phyloP scores from a whole-genome alignment of 2,888 invertebrate genomes.

The Troilus luridus region DNA sequence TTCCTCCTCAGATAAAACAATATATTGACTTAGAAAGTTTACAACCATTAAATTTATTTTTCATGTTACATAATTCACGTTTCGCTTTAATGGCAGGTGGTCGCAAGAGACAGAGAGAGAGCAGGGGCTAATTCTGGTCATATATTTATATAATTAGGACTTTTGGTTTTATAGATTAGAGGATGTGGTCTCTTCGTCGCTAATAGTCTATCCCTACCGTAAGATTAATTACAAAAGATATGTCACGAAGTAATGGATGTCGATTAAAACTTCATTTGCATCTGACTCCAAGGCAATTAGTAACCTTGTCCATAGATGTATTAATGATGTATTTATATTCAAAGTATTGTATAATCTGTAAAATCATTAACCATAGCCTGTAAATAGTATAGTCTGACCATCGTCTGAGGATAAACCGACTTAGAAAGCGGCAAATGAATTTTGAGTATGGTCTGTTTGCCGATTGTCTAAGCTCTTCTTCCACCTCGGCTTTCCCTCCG shows the following conservation, averaged over 20 bases:
- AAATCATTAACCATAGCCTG: not conserved
- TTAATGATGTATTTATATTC: not conserved
- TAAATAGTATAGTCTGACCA: not conserved
- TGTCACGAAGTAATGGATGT: not conserved
- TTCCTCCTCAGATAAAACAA: no score
- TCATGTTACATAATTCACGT: not conserved
- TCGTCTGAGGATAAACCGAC: not conserved
- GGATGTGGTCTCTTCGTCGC: not conserved
- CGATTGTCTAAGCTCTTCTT: conserved; percentile 36
- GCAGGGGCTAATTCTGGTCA: not conserved
- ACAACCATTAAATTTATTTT: not conserved
- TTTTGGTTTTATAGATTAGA: not conserved
- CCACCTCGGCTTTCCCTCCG: not conserved
- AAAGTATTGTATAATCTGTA: not conserved
- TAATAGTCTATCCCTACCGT: not conserved
- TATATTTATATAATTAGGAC: not conserved
- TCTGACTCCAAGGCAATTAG: not conserved
- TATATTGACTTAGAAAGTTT: not conserved
- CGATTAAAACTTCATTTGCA: not conserved
- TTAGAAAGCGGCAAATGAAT: conserved; percentile 37
- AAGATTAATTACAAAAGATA: not conserved
- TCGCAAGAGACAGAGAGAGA: not conserved
- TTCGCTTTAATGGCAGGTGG: not conserved
- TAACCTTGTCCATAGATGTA: no score
- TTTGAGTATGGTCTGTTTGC: conserved; percentile 18